Conservation (phyloP, 2,797 vertebrate genomes). For the Diceros bicornis region DNA sequence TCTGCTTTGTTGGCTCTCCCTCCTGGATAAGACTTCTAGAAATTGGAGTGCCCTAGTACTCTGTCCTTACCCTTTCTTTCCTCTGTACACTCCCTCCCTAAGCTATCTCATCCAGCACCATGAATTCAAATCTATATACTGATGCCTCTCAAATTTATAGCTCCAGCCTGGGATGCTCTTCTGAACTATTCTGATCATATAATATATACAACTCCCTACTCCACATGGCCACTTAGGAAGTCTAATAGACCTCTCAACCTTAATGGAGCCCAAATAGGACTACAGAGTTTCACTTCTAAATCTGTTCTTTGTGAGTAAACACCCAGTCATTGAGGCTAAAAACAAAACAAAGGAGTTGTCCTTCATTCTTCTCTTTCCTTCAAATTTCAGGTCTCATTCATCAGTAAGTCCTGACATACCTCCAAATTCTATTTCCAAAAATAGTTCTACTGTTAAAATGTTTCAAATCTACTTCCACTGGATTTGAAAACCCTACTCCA, state of each 20-base stretch:
- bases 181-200: background rate
- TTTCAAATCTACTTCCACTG: background rate
- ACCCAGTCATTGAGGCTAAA: background rate
- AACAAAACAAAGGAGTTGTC: background rate
- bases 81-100: background rate
- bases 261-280: background rate
- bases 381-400: background rate
- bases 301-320: background rate
- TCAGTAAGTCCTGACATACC: background rate
- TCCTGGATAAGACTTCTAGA: background rate
- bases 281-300: background rate
- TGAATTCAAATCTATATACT: background rate
- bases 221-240: background rate
- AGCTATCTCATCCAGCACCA: background rate
- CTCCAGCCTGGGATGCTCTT: background rate
- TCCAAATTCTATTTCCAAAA: background rate
- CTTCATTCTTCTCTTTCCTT: background rate
- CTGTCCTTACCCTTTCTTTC: background rate
- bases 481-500: slow-evolving; percentile 13
- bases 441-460: background rate
- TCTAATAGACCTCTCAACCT: background rate
- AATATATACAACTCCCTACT: background rate
- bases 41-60: background rate
- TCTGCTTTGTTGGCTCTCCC: background rate
- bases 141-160: background rate